Evolutionary conservation across 2,797 vertebrate genomes (phyloP).

Genomic region (Jordanella pulchra): DNA sequence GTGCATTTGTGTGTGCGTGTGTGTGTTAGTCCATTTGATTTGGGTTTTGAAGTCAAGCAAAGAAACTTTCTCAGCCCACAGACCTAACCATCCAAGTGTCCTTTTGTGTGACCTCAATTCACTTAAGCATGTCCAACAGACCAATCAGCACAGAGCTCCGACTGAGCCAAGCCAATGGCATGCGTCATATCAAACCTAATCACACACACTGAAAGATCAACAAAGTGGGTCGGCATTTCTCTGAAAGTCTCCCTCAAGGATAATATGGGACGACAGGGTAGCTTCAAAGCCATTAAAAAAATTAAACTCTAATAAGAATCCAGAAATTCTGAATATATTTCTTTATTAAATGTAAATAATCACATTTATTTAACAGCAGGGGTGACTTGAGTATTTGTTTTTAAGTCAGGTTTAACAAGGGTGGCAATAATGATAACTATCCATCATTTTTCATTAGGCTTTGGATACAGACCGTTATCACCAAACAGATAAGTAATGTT

Average conservation of each 20-base stretch:
- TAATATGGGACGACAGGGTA: slow-evolving; percentile 14
- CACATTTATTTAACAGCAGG: slow-evolving; percentile 27
- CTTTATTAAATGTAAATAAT: slow-evolving; percentile 22
- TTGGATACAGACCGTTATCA: slow-evolving; percentile 38
- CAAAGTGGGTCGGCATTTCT: slow-evolving; percentile 42
- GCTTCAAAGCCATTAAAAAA: slow-evolving; percentile 17
- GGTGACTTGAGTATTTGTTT: slow-evolving; percentile 27
- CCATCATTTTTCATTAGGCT: slow-evolving; percentile 39
- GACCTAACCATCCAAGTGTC: slow-evolving; percentile 33
- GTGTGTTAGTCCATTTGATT: slow-evolving; percentile 46
- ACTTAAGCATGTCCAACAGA: slow-evolving; percentile 37
- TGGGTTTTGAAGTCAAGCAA: slow-evolving; percentile 40
- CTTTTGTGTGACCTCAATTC: slow-evolving; percentile 57
- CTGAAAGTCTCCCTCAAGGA: slow-evolving; percentile 25
- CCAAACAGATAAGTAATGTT: slow-evolving; percentile 31
- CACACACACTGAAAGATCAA: slow-evolving; percentile 52
- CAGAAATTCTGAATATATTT: background rate
- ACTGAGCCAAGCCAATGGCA: slow-evolving; percentile 48
- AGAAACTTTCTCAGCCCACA: slow-evolving; percentile 33
- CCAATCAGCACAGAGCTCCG: slow-evolving; percentile 49
- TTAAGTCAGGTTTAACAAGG: slow-evolving; percentile 47
- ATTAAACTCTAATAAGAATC: background rate
- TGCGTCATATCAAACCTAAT: slow-evolving; percentile 59
- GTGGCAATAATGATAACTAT: slow-evolving; percentile 44
- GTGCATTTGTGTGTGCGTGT: slow-evolving; percentile 12